Evolutionary conservation across 1,140 invertebrate genomes (phyloP).

Genomic region (Batillaria attramentaria): DNA sequence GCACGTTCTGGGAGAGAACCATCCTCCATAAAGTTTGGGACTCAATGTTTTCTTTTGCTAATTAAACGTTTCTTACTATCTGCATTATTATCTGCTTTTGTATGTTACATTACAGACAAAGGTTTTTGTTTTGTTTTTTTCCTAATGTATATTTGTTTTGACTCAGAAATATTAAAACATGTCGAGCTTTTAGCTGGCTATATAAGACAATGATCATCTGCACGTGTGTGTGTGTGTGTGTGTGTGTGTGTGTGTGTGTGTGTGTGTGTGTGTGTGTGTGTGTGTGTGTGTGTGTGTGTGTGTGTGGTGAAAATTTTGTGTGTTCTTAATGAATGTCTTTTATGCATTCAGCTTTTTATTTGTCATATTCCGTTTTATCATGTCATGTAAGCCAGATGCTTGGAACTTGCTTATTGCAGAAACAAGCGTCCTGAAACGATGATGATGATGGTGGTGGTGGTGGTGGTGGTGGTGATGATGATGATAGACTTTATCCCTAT

Average conservation of each 20-base stretch:
- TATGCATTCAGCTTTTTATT: background rate
- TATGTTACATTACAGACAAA: background rate
- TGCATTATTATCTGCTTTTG: background rate
- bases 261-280: background rate
- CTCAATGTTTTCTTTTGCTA: background rate
- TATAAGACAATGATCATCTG: background rate
- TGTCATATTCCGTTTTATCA: background rate
- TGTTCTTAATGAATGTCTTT: background rate
- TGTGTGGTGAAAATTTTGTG: background rate
- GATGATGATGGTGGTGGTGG: background rate
- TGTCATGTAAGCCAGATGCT: background rate
- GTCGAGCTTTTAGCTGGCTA: background rate
- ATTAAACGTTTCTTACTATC: background rate
- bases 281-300: slow-evolving; percentile 13
- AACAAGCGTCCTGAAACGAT: background rate
- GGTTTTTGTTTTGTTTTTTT: background rate
- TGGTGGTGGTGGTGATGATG: background rate
- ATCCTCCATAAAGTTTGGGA: background rate
- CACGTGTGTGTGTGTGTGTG: background rate
- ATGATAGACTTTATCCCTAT: background rate
- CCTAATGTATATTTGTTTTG: background rate
- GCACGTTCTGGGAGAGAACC: background rate
- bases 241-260: background rate
- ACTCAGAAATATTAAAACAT: background rate
- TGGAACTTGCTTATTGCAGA: background rate